phyloP scores from a whole-genome alignment of 2,113 vertebrate genomes.

The Quiscalus mexicanus region DNA sequence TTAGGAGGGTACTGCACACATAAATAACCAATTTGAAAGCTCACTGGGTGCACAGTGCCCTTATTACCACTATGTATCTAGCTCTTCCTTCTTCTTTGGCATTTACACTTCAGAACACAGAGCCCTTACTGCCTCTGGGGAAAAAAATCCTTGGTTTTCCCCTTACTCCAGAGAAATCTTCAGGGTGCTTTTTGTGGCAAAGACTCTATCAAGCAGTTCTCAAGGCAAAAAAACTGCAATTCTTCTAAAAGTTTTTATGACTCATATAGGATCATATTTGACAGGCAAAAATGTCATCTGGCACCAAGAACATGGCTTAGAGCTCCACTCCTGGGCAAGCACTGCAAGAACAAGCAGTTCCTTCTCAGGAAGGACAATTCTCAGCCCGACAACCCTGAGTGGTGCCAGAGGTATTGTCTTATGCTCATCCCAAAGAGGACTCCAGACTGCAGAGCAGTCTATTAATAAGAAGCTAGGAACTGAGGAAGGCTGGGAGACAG shows the following conservation, averaged over 20 bases:
- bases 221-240: not conserved
- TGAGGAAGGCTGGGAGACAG: not conserved
- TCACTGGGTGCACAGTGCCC: not conserved
- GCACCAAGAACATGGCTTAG: not conserved
- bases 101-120: constrained; percentile 3
- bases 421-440: not conserved
- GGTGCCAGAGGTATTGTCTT: not conserved
- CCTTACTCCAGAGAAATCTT: not conserved
- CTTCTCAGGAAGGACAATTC: not conserved
- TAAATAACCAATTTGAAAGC: not conserved
- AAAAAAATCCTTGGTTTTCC: not conserved
- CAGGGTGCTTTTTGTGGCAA: not conserved
- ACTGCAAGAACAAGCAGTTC: not conserved
- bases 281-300: not conserved
- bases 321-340: not conserved
- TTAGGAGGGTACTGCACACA: not conserved
- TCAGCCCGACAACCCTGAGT: fast-evolving
- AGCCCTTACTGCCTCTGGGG: not conserved
- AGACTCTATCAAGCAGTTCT: not conserved
- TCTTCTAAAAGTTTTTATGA: not conserved
- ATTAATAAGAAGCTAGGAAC: not conserved
- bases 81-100: not conserved
- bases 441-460: not conserved
- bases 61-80: not conserved
- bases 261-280: not conserved